Conservation (phyloP, 1,140 invertebrate species). For the Elymnias hypermnestra region DNA sequence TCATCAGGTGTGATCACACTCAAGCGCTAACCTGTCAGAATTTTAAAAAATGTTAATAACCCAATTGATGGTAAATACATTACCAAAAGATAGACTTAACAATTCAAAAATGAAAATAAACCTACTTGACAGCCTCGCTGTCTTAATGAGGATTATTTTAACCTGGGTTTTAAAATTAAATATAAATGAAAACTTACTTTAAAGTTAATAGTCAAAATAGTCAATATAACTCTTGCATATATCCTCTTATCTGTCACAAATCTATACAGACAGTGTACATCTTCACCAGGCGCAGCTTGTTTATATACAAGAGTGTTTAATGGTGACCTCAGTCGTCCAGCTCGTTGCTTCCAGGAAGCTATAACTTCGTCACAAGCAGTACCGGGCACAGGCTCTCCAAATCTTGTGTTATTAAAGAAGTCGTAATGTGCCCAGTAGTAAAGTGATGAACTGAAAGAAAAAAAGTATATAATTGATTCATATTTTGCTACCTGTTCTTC, state of each 20-base stretch:
- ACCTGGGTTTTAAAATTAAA: too few relatives aligned
- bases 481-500: neutral
- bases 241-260: constrained; percentile 88
- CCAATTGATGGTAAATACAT: too few relatives aligned
- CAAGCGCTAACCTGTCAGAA: too few relatives aligned
- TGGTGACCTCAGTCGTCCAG: constrained; percentile 85
- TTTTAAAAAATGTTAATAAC: too few relatives aligned
- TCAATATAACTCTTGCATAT: constrained; percentile 87
- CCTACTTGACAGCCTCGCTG: too few relatives aligned
- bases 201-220: constrained; percentile 82
- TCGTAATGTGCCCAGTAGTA: constrained; percentile 96
- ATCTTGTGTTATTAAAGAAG: constrained; percentile 92
- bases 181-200: too few relatives aligned
- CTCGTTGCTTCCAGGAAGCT: constrained; percentile 84
- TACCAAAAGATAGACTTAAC: too few relatives aligned
- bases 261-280: constrained; percentile 87
- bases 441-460: constrained; percentile 79
- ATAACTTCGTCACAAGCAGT: constrained; percentile 92
- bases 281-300: constrained; percentile 79
- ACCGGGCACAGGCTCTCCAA: constrained; percentile 85
- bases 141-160: too few relatives aligned
- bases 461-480: neutral
- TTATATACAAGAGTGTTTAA: constrained; percentile 92
- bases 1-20: too few relatives aligned
- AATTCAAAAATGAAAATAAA: too few relatives aligned